Evolutionary conservation across 2,113 vertebrate species (phyloP), one percentile per base, ranked within the genome.

Genomic region (Istiophorus platypterus): DNA sequence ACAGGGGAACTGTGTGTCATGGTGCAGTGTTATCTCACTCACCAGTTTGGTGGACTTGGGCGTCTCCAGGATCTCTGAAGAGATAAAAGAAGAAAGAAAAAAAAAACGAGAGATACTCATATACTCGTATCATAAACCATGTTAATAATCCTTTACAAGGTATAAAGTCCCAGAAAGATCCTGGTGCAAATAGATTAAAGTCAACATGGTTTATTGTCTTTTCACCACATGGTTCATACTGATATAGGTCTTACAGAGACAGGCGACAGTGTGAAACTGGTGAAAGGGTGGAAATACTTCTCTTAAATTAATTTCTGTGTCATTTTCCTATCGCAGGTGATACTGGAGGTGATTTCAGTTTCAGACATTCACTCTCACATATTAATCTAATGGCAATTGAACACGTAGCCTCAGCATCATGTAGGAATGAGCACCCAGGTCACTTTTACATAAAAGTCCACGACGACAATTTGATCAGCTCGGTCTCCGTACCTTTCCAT

Each of bases 11-110:
- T 54, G 6, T 42, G 22, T 24, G 10, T 31, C 59, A 56, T 37
- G 0, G 26, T 42, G 8, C 68, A 31, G 49, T 1, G 1, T 72
- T 62, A 62, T 84, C 59, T 3, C n/a, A 97, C 97, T 97, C 92
- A 98, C 97, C 96, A 96, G 90, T 92, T 97, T 98, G 87, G 94
- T 95, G 76, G 94, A 92, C 88, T 96, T 98, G 70, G 95, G 62
- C 2, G 94, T 91, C 14, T 96, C 96, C 84, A 90, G 64, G 69
- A 93, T 93, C 68, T 97, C 96, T 96, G 84, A 45, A 9, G 51
- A 72, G 9, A 88, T 31, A 45, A 80, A 66, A 63, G 71, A 5
- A 75, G 24, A 72, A 15, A 66, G 71, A 84, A 1, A 76, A 62
- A 83, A 17, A 39, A 71, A 76, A 26, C 71, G 27, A 83, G 51